Conservation (phyloP, 2,113 vertebrate genomes). For the Amphilophus citrinellus region DNA sequence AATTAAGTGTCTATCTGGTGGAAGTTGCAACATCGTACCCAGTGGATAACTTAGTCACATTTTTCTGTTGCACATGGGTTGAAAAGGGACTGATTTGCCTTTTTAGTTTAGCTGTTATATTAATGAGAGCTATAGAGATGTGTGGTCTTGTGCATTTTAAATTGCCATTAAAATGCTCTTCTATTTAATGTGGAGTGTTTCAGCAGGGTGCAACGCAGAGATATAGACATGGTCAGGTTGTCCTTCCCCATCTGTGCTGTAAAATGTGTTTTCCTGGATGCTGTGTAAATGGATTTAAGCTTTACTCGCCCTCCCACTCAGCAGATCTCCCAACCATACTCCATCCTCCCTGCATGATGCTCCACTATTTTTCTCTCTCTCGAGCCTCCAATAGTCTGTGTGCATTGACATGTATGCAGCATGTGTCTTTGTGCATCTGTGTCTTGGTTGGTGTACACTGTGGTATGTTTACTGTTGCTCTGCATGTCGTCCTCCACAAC, state of each 20-base stretch:
- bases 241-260: slow-evolving; percentile 48
- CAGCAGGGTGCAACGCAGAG: neutral
- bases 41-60: slow-evolving; percentile 16
- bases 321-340: slow-evolving; percentile 22
- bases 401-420: neutral
- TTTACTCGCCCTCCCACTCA: slow-evolving; percentile 43
- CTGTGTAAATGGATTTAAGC: slow-evolving; percentile 53
- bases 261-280: slow-evolving; percentile 52
- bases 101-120: neutral
- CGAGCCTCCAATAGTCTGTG: slow-evolving; percentile 10
- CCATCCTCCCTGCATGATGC: slow-evolving; percentile 37
- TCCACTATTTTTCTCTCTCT: slow-evolving; percentile 20
- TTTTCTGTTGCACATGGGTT: neutral
- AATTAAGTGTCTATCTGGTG: neutral
- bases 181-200: neutral
- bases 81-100: neutral
- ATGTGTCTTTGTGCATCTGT: neutral
- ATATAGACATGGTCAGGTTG: slow-evolving; percentile 19
- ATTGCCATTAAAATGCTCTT: neutral
- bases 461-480: neutral
- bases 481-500: neutral
- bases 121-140: neutral
- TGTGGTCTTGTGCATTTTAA: slow-evolving; percentile 7
- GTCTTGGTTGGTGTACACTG: neutral
- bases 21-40: slow-evolving; percentile 14